Evolutionary conservation across 1,140 invertebrate genomes (phyloP).

Genomic region (Formica exsecta): DNA sequence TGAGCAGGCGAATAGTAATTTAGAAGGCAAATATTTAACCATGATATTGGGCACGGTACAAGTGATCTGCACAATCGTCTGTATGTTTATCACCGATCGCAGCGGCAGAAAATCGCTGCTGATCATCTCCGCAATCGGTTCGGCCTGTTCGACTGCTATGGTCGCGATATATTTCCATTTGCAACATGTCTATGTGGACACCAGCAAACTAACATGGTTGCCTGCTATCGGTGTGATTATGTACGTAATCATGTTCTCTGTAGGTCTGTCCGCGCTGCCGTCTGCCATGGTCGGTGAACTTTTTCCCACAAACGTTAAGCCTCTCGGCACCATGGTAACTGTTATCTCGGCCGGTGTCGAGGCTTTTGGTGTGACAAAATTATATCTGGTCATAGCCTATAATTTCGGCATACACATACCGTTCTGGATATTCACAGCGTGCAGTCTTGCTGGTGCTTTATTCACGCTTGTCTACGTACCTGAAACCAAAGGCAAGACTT

Average conservation of each 20-base stretch:
- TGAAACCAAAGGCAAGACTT: conserved; percentile 92
- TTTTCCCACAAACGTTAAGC: conserved; percentile 90
- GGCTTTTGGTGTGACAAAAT: conserved; percentile 88
- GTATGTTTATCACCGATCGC: conserved; percentile 89
- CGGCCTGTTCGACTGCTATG: conserved; percentile 82
- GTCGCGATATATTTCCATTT: conserved; percentile 88
- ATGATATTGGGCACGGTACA: conserved; percentile 91
- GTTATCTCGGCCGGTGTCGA: conserved; percentile 89
- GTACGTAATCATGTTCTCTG: conserved; percentile 89
- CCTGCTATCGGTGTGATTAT: conserved; percentile 88
- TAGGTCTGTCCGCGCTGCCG: conserved; percentile 90
- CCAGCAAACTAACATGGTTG: conserved; percentile 86
- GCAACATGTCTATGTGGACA: conserved; percentile 81
- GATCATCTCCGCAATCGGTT: conserved; percentile 87
- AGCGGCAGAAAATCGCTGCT: conserved; percentile 90
- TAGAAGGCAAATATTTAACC: conserved; percentile 86
- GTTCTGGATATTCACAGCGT: conserved; percentile 91
- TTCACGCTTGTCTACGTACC: conserved; percentile 90
- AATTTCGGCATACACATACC: conserved; percentile 88
- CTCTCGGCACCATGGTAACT: conserved; percentile 89
- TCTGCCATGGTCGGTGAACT: conserved; percentile 91
- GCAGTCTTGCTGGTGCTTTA: conserved; percentile 88
- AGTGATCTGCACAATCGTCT: conserved; percentile 87
- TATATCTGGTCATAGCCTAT: conserved; percentile 88
- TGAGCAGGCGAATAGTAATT: conserved; percentile 85